Evolutionary conservation across 2,113 vertebrate species (phyloP).

Genomic region (Clupea harengus): DNA sequence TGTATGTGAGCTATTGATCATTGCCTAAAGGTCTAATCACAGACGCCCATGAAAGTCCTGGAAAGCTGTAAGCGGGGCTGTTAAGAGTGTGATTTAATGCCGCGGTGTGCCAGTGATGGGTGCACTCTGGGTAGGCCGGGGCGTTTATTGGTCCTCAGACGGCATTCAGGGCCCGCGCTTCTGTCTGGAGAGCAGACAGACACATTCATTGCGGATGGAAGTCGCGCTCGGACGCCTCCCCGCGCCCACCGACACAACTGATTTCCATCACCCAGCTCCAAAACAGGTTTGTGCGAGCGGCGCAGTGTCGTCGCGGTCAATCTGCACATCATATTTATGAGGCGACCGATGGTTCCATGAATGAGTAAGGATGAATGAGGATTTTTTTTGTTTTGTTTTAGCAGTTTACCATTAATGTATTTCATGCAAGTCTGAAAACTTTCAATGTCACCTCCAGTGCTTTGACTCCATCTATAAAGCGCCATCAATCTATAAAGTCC

Average conservation of each 20-base stretch:
- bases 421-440: neutral
- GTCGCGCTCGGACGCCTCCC: neutral
- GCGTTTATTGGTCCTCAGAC: conserved; percentile 24
- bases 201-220: neutral
- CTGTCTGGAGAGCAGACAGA: neutral
- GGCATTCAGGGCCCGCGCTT: neutral
- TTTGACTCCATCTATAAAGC: neutral
- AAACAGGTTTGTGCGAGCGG: neutral
- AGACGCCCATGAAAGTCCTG: conserved; percentile 14
- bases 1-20: conserved; percentile 21
- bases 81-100: conserved; percentile 25
- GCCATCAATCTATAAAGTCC: neutral
- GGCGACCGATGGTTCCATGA: neutral
- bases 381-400: neutral
- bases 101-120: conserved; percentile 17
- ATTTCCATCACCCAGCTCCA: neutral
- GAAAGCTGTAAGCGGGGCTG: conserved; percentile 15
- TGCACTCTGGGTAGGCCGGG: conserved; percentile 10
- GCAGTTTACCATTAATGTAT: neutral
- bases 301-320: neutral
- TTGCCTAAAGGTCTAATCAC: conserved; percentile 24
- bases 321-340: conserved; percentile 1
- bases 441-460: neutral
- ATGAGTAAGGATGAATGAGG: neutral
- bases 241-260: neutral